These are phyloP conservation scores for Irena cyanogastra DNA, from an alignment of 2,113 vertebrate genomes.

Conservation along the genomic window DNA sequence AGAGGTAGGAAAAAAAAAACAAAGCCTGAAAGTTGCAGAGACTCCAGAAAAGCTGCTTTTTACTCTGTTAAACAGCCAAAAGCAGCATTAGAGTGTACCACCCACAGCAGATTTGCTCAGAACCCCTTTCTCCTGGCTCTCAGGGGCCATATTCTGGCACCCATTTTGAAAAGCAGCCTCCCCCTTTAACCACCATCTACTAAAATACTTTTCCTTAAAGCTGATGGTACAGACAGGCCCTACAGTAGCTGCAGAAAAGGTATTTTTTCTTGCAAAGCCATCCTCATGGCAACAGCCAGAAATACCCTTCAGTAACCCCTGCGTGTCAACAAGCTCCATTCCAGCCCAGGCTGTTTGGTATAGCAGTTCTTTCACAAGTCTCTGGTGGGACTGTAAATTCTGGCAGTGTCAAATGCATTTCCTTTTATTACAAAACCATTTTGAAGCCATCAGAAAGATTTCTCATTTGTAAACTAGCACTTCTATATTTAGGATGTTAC, in stretches of 20 bases:
- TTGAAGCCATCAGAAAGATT: conserved; percentile 62
- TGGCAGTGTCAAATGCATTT: conserved; percentile 65
- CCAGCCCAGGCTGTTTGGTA: conserved; percentile 57
- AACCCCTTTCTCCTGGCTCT: background rate
- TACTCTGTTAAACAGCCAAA: background rate
- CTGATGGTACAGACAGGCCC: background rate
- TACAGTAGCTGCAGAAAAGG: background rate
- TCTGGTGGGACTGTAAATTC: conserved; percentile 59
- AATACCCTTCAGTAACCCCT: conserved; percentile 63
- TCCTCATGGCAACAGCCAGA: conserved; percentile 59
- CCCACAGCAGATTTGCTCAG: background rate
- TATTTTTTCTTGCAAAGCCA: conserved; percentile 38
- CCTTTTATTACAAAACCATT: conserved; percentile 72
- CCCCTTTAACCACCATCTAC: background rate
- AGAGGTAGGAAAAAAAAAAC: too few species aligned
- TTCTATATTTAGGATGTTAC: conserved; percentile 72
- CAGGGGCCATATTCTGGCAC: background rate
- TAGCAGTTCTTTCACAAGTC: conserved; percentile 71
- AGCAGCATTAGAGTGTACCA: background rate
- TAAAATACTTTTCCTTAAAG: background rate
- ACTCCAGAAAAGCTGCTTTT: background rate
- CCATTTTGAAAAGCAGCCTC: background rate
- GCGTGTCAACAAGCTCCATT: conserved; percentile 45
- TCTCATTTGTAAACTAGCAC: conserved; percentile 66
- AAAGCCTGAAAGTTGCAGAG: background rate